Base-by-base conservation (phyloP, 1,140 invertebrate species). In the Penaeus vannamei region DNA sequence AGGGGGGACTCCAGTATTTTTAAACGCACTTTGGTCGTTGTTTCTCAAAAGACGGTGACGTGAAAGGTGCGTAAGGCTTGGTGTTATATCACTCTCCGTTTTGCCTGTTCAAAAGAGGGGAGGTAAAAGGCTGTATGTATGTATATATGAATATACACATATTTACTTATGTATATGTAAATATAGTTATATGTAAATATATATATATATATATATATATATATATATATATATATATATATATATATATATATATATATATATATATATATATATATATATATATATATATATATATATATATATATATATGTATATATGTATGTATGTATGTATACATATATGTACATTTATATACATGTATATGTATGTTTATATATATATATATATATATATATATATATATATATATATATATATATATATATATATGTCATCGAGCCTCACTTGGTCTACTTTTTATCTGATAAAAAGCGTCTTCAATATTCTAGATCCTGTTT, bases 161-260 rank as follows among this genome's bases (percentile, higher is more conserved):
- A n/a, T 46, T 5, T 72, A 26, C 26, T n/a, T 72, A 72, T 19
- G 26, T 72, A 72, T 72, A 17, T 72, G 26, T 72, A 72, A n/a
- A 72, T 72, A 72, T 72, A 72, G 22, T n/a, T 72, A 72, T 72
- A 26, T 72, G 26, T 23, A 26, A n/a, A 72, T 72, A 72, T 72
- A 72, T 72, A 72, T 72, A 72, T 72, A 72, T 26, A 72, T 72
- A 72, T 72, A 72, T 72, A 72, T 72, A 72, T 72, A 72, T 72
- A 72, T 72, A 72, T 72, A 72, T 72, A 72, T 72, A 72, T 26
- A 72, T 72, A 72, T 26, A 72, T 26, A 29, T 72, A 72, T 72
- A 72, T 72, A 72, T 72, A 72, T 72, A 72, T 72, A 72, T 72
- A 72, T 72, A 72, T 72, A 72, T 72, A 29, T 72, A 72, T 72